phyloP scores from a whole-genome alignment of 2,113 vertebrate species.

The Macquaria australasica region DNA sequence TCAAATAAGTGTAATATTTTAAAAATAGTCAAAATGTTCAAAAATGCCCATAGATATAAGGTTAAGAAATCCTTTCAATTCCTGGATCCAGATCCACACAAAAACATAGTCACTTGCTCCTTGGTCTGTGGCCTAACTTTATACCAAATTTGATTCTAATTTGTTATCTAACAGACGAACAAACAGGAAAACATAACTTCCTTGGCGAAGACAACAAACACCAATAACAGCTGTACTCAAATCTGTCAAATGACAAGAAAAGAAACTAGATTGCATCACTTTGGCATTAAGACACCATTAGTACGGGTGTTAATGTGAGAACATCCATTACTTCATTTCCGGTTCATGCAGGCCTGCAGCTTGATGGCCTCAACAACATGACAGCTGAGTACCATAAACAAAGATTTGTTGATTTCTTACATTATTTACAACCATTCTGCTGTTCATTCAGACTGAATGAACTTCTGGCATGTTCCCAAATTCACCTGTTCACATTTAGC shows the following conservation, averaged over 20 bases:
- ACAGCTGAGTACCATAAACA: not conserved
- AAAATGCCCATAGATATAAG: not conserved
- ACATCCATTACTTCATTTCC: constrained; percentile 32
- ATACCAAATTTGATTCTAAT: not conserved
- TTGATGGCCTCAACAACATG: not conserved
- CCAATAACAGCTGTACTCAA: not conserved
- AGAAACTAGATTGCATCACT: not conserved
- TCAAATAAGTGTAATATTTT: not conserved
- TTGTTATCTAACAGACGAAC: not conserved
- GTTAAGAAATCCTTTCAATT: not conserved
- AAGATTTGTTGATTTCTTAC: not conserved
- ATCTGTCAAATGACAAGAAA: not conserved
- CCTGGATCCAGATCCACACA: not conserved
- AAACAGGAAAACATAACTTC: not conserved
- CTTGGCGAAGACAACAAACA: not conserved
- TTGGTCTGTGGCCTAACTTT: not conserved
- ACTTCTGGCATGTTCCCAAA: not conserved
- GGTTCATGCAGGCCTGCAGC: constrained; percentile 16
- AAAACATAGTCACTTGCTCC: not conserved
- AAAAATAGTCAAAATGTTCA: not conserved
- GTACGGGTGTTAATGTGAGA: not conserved
- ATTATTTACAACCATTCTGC: not conserved
- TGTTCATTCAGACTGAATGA: constrained; percentile 1
- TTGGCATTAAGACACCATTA: not conserved
- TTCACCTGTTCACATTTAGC: not conserved